Percentiles rank a stretch among this genome's conserved stretches.
Conservation (phyloP, 2,113 vertebrate species). For the Anhinga rufa region DNA sequence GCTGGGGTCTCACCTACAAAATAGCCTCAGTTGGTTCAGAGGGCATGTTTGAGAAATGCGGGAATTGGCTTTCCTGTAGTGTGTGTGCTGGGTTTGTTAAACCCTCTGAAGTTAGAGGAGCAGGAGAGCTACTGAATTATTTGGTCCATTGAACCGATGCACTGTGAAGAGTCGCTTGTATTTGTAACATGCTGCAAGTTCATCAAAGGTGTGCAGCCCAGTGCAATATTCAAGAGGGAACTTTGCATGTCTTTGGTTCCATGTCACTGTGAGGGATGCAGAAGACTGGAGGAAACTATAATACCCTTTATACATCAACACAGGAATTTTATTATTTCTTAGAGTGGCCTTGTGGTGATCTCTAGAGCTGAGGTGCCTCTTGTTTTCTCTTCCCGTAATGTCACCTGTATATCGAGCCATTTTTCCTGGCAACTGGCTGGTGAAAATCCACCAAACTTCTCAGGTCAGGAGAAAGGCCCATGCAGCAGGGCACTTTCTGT, state of each 20-base stretch:
- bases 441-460: neutral
- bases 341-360: neutral
- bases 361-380: neutral
- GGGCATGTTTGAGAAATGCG: neutral
- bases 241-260: fast-evolving
- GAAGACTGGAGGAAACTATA: neutral
- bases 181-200: neutral
- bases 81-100: neutral
- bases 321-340: neutral
- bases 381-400: neutral
- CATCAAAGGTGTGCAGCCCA: neutral
- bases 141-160: neutral
- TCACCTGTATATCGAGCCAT: neutral
- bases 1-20: neutral
- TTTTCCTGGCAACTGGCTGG: neutral
- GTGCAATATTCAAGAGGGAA: neutral
- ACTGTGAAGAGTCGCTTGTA: neutral
- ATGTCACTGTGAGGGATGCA: fast-evolving
- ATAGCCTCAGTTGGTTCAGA: neutral
- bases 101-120: neutral
- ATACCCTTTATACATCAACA: neutral
- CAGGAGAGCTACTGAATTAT: neutral
- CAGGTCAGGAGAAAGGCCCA: neutral
- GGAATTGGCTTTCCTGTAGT: neutral
- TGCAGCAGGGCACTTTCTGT: neutral